Evolutionary conservation across 1,140 invertebrate species (phyloP), one percentile per base, ranked within the genome.

Genomic region (Saccostrea cuccullata): DNA sequence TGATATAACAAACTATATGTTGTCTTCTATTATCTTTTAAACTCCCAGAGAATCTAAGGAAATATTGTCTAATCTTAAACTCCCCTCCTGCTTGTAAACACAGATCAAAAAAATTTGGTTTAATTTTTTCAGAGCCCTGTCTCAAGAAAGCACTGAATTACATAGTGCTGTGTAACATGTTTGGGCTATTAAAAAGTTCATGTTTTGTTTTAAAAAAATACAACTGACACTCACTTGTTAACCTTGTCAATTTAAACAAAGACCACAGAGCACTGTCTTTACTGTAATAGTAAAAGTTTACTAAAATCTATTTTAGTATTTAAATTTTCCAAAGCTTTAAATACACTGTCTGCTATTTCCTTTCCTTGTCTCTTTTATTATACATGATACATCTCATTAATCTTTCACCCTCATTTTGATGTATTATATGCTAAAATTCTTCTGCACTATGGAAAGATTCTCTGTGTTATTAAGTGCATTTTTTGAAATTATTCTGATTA

Each of bases 1-100:
- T 77, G 70, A 77, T 26, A 77, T 77, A 77, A 77, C 23, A 77
- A 77, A 77, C 70, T 36, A 77, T 77, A 30, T 77, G 70, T 26
- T 30, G 15, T 36, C 30, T 26, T 77, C 30, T 26, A 77, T 77
- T 77, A 77, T 77, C 70, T 77, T 36, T 30, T 36, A 26, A 40
- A 77, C 70, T 77, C 30, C 23, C 70, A 4, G 26, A 77, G 23
- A 77, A 77, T 77, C 70, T 26, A 2, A 3, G 26, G 5, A 30
- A 36, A 13, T 36, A 30, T 77, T 36, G 70, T 36, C 70, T 77
- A 77, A 77, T 77, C 70, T 77, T 30, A 30, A 77, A 17, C 70
- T 12, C 13, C 70, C 70, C 70, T 77, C 70, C 70, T 36, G 15
- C 12, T 64, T 64, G 17, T 64, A 20, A 17, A 64, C 58, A 20